Evolutionary conservation across 2,888 invertebrate genomes (phyloP).

Genomic region (Melitaea athalia): DNA sequence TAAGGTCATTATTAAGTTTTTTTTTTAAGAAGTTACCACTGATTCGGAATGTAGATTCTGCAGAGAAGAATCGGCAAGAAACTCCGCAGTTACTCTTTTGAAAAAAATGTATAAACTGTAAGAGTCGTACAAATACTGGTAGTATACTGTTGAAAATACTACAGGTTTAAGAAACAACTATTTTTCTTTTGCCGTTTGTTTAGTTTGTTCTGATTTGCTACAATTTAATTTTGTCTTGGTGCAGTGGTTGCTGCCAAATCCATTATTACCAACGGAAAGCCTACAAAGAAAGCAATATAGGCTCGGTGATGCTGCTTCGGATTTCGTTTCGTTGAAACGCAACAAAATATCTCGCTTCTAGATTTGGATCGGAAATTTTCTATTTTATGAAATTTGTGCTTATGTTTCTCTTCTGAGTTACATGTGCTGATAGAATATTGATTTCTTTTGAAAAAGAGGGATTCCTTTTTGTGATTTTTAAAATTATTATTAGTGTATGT

Average conservation of each 20-base stretch:
- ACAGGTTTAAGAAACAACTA: background rate
- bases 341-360: conserved; percentile 52
- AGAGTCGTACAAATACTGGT: too few relatives aligned
- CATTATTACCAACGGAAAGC: conserved; percentile 47
- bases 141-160: background rate
- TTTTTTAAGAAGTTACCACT: too few relatives aligned
- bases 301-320: conserved; percentile 49
- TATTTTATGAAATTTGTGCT: conserved; percentile 54
- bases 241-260: conserved; percentile 49
- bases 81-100: too few relatives aligned
- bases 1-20: too few relatives aligned
- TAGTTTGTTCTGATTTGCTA: conserved; percentile 19
- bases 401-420: conserved; percentile 48
- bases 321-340: conserved; percentile 49
- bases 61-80: too few relatives aligned
- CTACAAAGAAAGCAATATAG: conserved; percentile 55
- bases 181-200: conserved; percentile 11
- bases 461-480: conserved; percentile 36
- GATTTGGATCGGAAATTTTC: conserved; percentile 56
- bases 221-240: conserved; percentile 22
- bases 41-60: too few relatives aligned
- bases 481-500: conserved; percentile 17
- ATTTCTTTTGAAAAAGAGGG: conserved; percentile 26
- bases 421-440: conserved; percentile 40
- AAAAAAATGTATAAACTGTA: too few relatives aligned